Percentiles rank a stretch among this genome's conserved stretches.
Evolutionary conservation across 2,113 vertebrate species (phyloP).

Genomic region (Ctenodactylus gundi): DNA sequence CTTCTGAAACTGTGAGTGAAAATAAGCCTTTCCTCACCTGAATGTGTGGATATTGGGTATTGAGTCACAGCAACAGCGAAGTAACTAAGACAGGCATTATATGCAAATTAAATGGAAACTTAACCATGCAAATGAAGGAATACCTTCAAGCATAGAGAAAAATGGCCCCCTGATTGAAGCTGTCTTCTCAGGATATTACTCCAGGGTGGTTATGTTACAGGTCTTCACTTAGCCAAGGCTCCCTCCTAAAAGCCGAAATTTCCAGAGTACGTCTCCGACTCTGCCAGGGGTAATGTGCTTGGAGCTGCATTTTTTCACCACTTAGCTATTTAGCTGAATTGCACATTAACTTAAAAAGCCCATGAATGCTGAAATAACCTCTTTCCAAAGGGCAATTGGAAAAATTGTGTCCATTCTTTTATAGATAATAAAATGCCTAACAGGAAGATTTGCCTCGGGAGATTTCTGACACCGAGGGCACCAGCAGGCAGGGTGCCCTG

Average conservation of each 20-base stretch:
- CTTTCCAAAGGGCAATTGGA: slow-evolving; percentile 35
- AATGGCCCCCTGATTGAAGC: not conserved
- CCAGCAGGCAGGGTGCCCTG: not conserved
- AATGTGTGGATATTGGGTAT: no score
- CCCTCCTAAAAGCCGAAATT: not conserved
- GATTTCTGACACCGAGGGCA: slow-evolving; percentile 25
- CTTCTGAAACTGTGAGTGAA: no score
- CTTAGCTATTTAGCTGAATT: slow-evolving; percentile 63
- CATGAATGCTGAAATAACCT: slow-evolving; percentile 43
- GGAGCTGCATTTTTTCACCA: not conserved
- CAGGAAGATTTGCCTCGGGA: slow-evolving; percentile 12
- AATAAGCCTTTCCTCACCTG: no score
- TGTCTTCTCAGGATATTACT: not conserved
- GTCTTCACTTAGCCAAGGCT: not conserved
- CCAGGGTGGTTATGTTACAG: not conserved
- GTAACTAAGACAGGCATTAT: no score
- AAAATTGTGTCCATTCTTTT: slow-evolving; percentile 25
- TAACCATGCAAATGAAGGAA: not conserved
- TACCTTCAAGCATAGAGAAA: not conserved
- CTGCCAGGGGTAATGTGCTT: not conserved
- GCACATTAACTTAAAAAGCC: slow-evolving; percentile 41
- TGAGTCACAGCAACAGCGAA: no score
- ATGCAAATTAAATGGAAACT: not conserved
- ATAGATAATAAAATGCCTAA: slow-evolving; percentile 34
- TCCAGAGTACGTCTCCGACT: slow-evolving; percentile 17